Percentiles rank a stretch among this genome's conserved stretches.
Evolutionary conservation across 1,140 invertebrate species (phyloP).

Genomic region (Sogatella furcifera): DNA sequence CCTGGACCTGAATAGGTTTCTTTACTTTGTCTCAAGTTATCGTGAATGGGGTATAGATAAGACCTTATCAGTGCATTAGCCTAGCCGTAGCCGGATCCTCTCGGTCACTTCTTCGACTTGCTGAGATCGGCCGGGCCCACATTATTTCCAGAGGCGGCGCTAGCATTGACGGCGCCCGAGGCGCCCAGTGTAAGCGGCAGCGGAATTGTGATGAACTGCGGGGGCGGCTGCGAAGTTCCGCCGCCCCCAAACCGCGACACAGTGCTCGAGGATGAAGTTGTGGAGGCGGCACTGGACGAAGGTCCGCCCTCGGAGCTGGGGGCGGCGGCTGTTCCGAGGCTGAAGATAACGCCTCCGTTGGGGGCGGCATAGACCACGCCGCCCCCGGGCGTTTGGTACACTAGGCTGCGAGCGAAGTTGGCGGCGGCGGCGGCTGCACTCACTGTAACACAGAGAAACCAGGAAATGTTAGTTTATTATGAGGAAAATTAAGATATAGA

Average conservation of each 20-base stretch:
- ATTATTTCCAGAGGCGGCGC: constrained; percentile 13
- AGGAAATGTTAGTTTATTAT: no score
- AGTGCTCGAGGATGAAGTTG: no score
- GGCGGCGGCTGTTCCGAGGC: constrained; percentile 21
- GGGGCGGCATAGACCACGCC: constrained; percentile 33
- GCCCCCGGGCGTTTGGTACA: constrained; percentile 32
- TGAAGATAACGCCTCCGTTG: constrained; percentile 31
- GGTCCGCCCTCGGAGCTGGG: not conserved
- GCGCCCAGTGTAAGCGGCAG: constrained; percentile 34
- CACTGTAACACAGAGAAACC: not conserved
- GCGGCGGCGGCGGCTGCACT: constrained; percentile 22
- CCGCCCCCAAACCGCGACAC: no score
- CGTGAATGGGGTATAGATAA: no score
- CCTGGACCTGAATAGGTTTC: no score
- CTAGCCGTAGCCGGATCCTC: no score
- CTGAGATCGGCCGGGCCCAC: constrained; percentile 5
- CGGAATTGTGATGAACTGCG: constrained; percentile 48
- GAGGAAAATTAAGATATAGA: no score
- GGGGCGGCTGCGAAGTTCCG: constrained; percentile 12
- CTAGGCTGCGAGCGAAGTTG: constrained; percentile 14
- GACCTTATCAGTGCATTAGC: no score
- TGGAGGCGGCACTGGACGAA: no score
- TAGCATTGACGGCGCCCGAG: no score
- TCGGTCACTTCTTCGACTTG: constrained; percentile 12
- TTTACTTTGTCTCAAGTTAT: no score